Evolutionary conservation across 1,140 invertebrate genomes (phyloP).

Genomic region (Hesperophylax magnus): DNA sequence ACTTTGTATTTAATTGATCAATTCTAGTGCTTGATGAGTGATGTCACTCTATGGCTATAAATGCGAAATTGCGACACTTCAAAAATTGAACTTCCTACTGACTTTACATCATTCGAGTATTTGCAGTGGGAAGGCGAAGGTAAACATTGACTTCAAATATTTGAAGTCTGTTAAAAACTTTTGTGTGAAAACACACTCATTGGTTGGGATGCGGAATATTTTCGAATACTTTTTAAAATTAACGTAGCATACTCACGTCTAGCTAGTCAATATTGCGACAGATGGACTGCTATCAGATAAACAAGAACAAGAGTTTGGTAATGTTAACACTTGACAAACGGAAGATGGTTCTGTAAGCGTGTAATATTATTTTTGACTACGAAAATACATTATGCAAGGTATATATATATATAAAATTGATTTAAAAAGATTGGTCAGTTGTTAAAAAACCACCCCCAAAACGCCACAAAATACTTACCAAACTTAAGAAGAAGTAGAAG

Average conservation of each 20-base stretch:
- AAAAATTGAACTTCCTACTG: conserved; percentile 9
- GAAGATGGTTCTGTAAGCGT: not conserved
- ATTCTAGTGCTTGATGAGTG: not conserved
- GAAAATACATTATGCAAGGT: too few species aligned
- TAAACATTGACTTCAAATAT: conserved; percentile 21
- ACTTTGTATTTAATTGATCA: too few species aligned
- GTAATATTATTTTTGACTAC: not conserved
- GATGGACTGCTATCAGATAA: not conserved
- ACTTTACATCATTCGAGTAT: not conserved
- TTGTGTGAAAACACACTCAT: conserved; percentile 10
- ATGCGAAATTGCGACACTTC: not conserved
- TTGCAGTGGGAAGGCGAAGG: not conserved
- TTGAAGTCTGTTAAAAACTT: not conserved
- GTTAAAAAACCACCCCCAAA: not conserved
- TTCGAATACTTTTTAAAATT: conserved; percentile 18
- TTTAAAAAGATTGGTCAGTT: not conserved
- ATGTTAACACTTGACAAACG: not conserved
- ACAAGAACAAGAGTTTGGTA: not conserved
- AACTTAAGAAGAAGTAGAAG: too few species aligned
- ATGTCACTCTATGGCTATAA: not conserved
- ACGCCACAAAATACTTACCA: not conserved
- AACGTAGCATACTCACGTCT: not conserved
- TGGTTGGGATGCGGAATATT: conserved; percentile 37
- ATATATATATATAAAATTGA: too few species aligned
- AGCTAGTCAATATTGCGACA: conserved; percentile 24